Evolutionary conservation across 1,140 invertebrate genomes (phyloP).

Genomic region (Achroia grisella): DNA sequence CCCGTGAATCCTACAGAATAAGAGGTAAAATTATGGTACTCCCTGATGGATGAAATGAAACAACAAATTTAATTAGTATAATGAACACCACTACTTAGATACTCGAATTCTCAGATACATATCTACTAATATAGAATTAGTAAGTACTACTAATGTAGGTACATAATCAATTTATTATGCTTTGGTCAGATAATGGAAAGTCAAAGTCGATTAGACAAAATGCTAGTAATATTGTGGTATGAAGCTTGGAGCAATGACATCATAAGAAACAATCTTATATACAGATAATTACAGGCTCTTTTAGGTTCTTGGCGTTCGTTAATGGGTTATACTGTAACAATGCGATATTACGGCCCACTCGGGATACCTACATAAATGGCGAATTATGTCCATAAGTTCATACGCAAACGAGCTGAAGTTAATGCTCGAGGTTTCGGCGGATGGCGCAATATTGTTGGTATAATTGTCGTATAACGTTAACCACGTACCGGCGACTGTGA

Average conservation of each 20-base stretch:
- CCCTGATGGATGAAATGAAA: no score
- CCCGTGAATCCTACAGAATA: no score
- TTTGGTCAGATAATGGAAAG: no score
- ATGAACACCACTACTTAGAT: no score
- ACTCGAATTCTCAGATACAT: no score
- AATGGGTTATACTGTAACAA: slow-evolving; percentile 33
- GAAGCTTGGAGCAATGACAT: slow-evolving; percentile 13
- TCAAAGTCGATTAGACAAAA: no score
- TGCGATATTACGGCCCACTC: slow-evolving; percentile 44
- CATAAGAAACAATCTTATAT: slow-evolving; percentile 19
- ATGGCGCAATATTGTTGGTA: slow-evolving; percentile 30
- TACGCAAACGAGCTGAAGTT: slow-evolving; percentile 30
- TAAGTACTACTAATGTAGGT: no score
- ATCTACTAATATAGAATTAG: no score
- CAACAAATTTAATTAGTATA: no score
- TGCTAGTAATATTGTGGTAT: not conserved
- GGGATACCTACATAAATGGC: slow-evolving; percentile 39
- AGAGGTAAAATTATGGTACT: no score
- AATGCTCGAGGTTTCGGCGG: slow-evolving; percentile 38
- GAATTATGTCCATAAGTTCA: slow-evolving; percentile 39
- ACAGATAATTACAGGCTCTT: slow-evolving; percentile 21
- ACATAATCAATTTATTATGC: no score
- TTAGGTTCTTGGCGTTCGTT: slow-evolving; percentile 18
- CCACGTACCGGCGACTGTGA: not conserved
- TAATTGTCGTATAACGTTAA: no score